A percentile compares a stretch with the other conserved stretches of the same genome.
phyloP scores from a whole-genome alignment of 2,113 vertebrate species.

The Fregata magnificens region DNA sequence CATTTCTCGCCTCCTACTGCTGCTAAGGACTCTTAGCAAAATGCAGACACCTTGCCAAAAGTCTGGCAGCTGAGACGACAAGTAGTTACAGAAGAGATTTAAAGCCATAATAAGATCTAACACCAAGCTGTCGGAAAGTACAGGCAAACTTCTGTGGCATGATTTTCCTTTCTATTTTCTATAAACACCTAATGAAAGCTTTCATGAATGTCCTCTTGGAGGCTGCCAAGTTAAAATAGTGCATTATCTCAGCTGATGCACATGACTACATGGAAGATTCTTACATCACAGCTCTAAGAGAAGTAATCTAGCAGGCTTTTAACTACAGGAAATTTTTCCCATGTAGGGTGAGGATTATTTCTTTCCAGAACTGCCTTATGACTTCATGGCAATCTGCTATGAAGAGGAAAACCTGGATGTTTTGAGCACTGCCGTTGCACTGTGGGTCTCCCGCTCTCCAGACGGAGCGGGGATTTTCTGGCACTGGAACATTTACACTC shows the following conservation, averaged over 20 bases:
- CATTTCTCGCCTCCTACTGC: conserved; percentile 22
- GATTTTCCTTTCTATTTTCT: conserved; percentile 42
- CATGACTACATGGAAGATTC: background rate
- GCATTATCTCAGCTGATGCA: conserved; percentile 47
- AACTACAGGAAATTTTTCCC: background rate
- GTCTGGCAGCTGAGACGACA: background rate
- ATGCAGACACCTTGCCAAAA: background rate
- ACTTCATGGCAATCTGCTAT: background rate
- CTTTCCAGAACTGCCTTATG: background rate
- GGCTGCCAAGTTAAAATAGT: conserved; percentile 24
- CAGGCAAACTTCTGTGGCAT: conserved; percentile 51
- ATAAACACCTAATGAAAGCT: conserved; percentile 30
- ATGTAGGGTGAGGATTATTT: conserved; percentile 20
- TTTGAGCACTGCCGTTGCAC: rapidly evolving
- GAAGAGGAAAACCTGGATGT: background rate
- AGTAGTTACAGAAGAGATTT: conserved; percentile 23
- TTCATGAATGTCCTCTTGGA: background rate
- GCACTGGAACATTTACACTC: background rate
- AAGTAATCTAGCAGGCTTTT: background rate
- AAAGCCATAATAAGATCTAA: conserved; percentile 48
- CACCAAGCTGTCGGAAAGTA: conserved; percentile 10
- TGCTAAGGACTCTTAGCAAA: background rate
- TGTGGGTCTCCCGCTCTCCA: background rate
- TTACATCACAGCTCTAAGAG: background rate
- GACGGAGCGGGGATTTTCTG: rapidly evolving